phyloP scores from a whole-genome alignment of 2,888 invertebrate genomes.

The Toxonevra muliebris region DNA sequence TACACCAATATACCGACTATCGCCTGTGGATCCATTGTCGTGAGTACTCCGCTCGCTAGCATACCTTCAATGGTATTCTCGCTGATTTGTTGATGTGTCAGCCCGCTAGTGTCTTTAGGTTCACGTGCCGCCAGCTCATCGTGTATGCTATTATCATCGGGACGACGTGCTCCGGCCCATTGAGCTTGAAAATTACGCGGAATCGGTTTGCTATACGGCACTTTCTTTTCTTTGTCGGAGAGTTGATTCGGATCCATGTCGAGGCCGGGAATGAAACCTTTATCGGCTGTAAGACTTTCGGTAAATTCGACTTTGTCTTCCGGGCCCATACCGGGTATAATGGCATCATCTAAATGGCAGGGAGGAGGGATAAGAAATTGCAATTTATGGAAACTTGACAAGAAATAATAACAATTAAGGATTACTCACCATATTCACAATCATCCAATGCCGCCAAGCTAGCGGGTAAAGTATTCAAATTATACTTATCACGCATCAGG shows the following conservation, averaged over 20 bases:
- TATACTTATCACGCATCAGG: slow-evolving; percentile 97
- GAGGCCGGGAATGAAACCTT: slow-evolving; percentile 81
- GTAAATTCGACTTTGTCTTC: slow-evolving; percentile 89
- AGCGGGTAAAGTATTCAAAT: slow-evolving; percentile 89
- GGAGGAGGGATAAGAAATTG: neutral
- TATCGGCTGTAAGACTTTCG: slow-evolving; percentile 70
- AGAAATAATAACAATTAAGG: neutral
- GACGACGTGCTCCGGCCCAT: slow-evolving; percentile 83
- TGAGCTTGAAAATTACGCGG: slow-evolving; percentile 97
- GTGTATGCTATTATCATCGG: slow-evolving; percentile 62
- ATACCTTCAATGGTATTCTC: slow-evolving; percentile 75
- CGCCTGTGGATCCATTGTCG: slow-evolving; percentile 80
- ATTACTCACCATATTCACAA: slow-evolving; percentile 70
- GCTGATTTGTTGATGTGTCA: slow-evolving; percentile 73
- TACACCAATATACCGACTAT: slow-evolving; percentile 85
- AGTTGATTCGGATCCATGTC: slow-evolving; percentile 77
- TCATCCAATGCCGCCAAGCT: slow-evolving; percentile 79
- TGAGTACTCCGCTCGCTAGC: slow-evolving; percentile 73
- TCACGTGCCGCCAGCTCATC: slow-evolving; percentile 66
- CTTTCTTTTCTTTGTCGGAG: slow-evolving; percentile 80
- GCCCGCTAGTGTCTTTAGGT: slow-evolving; percentile 68
- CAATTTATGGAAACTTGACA: neutral
- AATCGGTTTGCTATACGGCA: slow-evolving; percentile 95
- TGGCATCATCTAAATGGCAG: slow-evolving; percentile 75
- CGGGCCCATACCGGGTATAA: slow-evolving; percentile 98